Evolutionary conservation across 2,797 vertebrate genomes (phyloP), one percentile per base, ranked within the genome.

Genomic region (Protosalanx chinensis): DNA sequence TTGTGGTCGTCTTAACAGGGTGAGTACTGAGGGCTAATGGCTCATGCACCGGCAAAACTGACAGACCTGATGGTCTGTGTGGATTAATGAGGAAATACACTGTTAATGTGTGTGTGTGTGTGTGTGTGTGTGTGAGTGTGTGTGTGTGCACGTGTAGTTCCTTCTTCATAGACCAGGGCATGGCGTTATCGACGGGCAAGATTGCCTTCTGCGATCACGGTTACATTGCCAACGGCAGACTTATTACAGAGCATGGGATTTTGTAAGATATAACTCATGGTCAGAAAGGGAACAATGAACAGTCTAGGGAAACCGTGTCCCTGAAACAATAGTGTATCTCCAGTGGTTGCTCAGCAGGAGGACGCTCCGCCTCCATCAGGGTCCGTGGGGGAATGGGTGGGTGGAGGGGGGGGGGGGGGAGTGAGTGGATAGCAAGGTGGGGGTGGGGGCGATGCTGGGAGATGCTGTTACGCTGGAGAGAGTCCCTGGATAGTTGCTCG

Each of bases 1-100:
- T 98, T 72, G 96, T 98, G 27, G 97, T 98, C 68, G 97, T 97
- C 76, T 92, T 98, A 82, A 97, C 96, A 0, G 97, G 97, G 96
- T 98, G 91, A 93, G 96, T 89, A 83, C 60, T 60, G 59, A 72
- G 23, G 23, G 80, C 79, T 86, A 86, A 79, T 87, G 85, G 81
- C 78, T 85, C 66, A 61, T 83, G 72, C 67, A 78, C 73, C 73
- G 84, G 77, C 76, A 82, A 76, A 46, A 84, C 79, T 76, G 82
- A 82, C 81, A 79, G 81, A 74, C 77, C 78, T 77, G 82, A 88
- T 85, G 82, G 83, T 78, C 76, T 75, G 76, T 74, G 72, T 72
- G 33, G 64, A 87, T 86, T 85, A 86, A 81, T 78, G 74, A 81
- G 37, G 60, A 37, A 37, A n/a, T n/a, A 13, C 18, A 37, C 13